Percentiles rank a stretch among this genome's conserved stretches.
These are phyloP conservation scores for Leistus spinibarbis DNA, from an alignment of 2,888 invertebrate genomes.

Conservation along the genomic window DNA sequence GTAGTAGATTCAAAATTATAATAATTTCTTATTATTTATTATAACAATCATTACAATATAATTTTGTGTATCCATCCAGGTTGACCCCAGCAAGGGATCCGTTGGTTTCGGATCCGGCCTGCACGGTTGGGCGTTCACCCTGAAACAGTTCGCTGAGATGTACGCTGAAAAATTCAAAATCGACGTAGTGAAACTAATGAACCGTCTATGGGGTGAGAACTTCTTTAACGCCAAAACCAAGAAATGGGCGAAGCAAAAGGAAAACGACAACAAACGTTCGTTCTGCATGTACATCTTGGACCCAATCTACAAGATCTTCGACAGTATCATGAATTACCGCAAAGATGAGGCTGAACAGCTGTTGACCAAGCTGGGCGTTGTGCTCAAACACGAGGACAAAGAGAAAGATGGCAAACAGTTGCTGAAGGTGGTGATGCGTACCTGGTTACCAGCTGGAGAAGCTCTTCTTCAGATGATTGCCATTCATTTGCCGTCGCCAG, in stretches of 20 bases:
- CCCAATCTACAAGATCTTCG: slow-evolving; percentile 95
- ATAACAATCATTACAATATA: neutral
- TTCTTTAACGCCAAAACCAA: slow-evolving; percentile 97
- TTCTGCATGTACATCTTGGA: slow-evolving; percentile 99
- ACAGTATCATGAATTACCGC: slow-evolving; percentile 68
- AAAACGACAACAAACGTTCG: slow-evolving; percentile 90
- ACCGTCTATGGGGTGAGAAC: slow-evolving; percentile 97
- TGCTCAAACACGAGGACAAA: slow-evolving; percentile 91
- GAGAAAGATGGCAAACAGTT: slow-evolving; percentile 96
- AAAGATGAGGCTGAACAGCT: slow-evolving; percentile 91
- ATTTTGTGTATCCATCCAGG: slow-evolving; percentile 55
- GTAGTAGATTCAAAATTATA: neutral
- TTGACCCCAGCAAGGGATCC: slow-evolving; percentile 97
- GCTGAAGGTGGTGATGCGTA: slow-evolving; percentile 97
- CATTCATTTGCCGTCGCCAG: slow-evolving; percentile 98
- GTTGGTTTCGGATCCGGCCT: slow-evolving; percentile 99
- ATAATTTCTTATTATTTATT: slow-evolving; percentile 20
- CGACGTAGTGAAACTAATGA: slow-evolving; percentile 96
- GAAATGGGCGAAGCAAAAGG: slow-evolving; percentile 97
- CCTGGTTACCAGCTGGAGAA: slow-evolving; percentile 99
- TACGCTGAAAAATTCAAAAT: slow-evolving; percentile 99
- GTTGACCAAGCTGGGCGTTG: slow-evolving; percentile 88
- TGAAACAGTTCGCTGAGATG: slow-evolving; percentile 99
- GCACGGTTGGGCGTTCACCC: slow-evolving; percentile 99
- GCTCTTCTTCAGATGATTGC: slow-evolving; percentile 99